Base-by-base conservation (phyloP, 2,888 invertebrate species). In the Cynaeus angustus region DNA sequence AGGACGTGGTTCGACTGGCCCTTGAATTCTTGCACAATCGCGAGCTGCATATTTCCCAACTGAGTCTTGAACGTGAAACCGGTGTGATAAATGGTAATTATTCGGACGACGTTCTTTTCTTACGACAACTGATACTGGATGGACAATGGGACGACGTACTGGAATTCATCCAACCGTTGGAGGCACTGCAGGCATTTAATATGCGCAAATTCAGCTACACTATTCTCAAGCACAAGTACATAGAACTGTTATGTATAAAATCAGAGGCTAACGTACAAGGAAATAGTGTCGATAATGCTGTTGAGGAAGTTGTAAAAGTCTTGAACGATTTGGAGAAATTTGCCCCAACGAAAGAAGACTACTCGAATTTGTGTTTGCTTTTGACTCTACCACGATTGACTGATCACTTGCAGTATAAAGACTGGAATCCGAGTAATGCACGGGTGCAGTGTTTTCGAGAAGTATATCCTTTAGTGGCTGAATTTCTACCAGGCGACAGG, bases 91-190 rank as follows among this genome's bases (percentile, higher is more conserved):
- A 97, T 85, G 96, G 96, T 66, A 91, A 93, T 82, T 97, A 91
- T 84, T 96, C 96, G 9, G 97, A 98, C 85, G 98, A 98, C 85
- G 92, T 97, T 38, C 89, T 98, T 50, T 98, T 98, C 85, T 88
- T 98, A 13, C 89, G 98, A 12, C 97, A 98, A 85, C 90, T 98
- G 59, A 97, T 98, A 76, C 89, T 98, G 62, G 98, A 98, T 84
- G 98, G 98, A 12, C 97, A 98, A 86, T 98, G 98, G 98, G 98
- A 98, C 85, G 97, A 98, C 84, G 97, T 96, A 0, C 87, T 97
- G 70, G 97, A 98, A 83, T 98, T 98, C 85, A 94, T 98, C 70
- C 96, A 98, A 86, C 98, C 98, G 0, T 87, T 98, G 61, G 94
- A 94, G 82, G 91, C 92, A 7, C 85, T 94, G 70, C 92, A 91